Percentiles rank a stretch among this genome's conserved stretches.
phyloP scores from a whole-genome alignment of 2,888 invertebrate species.

The Gasteruption jaculator region DNA sequence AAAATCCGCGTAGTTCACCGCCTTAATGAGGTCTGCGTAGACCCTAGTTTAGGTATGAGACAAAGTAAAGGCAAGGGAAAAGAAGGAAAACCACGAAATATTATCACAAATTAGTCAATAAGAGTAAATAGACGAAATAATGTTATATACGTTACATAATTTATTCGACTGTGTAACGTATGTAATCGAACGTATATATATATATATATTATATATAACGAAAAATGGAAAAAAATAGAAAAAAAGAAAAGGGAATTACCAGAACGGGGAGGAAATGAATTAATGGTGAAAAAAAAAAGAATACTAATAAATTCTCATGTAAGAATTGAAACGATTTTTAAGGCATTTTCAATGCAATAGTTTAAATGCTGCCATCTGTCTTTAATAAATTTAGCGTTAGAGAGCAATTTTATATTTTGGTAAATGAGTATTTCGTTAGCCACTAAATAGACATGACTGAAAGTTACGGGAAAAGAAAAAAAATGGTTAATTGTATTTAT shows the following conservation, averaged over 20 bases:
- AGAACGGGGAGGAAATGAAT: conserved; percentile 15
- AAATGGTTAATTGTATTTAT: too few relatives aligned
- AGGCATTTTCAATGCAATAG: too few relatives aligned
- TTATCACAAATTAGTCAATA: conserved; percentile 44
- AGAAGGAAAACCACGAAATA: conserved; percentile 31
- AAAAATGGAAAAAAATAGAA: conserved; percentile 16
- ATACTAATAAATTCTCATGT: conserved; percentile 1
- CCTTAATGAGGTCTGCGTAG: conserved; percentile 45
- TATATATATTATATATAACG: conserved; percentile 14
- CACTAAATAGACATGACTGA: too few relatives aligned
- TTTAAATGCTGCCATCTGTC: too few relatives aligned
- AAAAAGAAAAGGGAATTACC: conserved; percentile 14
- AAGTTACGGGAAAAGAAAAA: too few relatives aligned
- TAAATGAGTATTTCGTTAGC: too few relatives aligned
- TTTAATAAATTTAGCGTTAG: too few relatives aligned
- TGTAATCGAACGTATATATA: conserved; percentile 25
- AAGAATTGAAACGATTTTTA: too few relatives aligned
- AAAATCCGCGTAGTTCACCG: conserved; percentile 45
- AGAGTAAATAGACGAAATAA: conserved; percentile 40
- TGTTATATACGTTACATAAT: conserved; percentile 40
- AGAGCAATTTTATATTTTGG: too few relatives aligned
- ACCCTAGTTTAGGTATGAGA: conserved; percentile 39
- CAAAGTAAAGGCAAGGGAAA: conserved; percentile 38
- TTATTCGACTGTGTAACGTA: conserved; percentile 28
- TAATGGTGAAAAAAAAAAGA: conserved; percentile 1